phyloP scores from a whole-genome alignment of 64 coral and sea anemone species.

The Anthopleura sola region DNA sequence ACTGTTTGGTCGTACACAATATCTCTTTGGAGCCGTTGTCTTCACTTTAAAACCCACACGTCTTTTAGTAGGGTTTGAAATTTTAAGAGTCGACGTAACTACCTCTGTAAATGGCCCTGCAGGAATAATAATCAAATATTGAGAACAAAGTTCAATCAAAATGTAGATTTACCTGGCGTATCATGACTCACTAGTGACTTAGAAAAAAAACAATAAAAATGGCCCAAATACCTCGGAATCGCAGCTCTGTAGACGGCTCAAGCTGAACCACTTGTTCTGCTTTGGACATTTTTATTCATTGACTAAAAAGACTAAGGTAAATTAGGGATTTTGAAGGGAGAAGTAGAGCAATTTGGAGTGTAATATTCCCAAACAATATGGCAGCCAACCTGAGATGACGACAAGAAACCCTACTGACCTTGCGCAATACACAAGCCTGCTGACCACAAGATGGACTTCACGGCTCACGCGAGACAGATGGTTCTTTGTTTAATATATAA shows the following conservation, averaged over 20 bases:
- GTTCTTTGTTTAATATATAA: slow-evolving; percentile 9
- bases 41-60: slow-evolving; percentile 98
- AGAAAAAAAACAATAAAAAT: not conserved
- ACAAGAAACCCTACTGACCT: slow-evolving; percentile 15
- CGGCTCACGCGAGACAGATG: not conserved
- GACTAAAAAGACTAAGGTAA: slow-evolving; percentile 32
- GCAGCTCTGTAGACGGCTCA: slow-evolving; percentile 79
- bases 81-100: slow-evolving; percentile 81
- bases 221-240: slow-evolving; percentile 71
- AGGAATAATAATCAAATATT: slow-evolving; percentile 19
- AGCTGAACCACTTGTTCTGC: slow-evolving; percentile 89
- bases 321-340: slow-evolving; percentile 29
- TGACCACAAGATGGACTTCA: slow-evolving; percentile 1
- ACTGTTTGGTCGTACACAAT: slow-evolving; percentile 95
- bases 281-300: slow-evolving; percentile 87
- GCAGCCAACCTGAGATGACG: slow-evolving; percentile 87
- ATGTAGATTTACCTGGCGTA: not conserved
- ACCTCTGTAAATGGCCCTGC: slow-evolving; percentile 92
- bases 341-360: slow-evolving; percentile 29
- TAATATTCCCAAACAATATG: slow-evolving; percentile 68
- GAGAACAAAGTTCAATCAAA: not conserved
- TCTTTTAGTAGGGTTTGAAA: slow-evolving; percentile 86
- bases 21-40: slow-evolving; percentile 93
- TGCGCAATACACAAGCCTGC: slow-evolving; percentile 22
- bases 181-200: not conserved